Evolutionary conservation across 2,888 invertebrate genomes (phyloP).

Genomic region (Subacronicta megacephala): DNA sequence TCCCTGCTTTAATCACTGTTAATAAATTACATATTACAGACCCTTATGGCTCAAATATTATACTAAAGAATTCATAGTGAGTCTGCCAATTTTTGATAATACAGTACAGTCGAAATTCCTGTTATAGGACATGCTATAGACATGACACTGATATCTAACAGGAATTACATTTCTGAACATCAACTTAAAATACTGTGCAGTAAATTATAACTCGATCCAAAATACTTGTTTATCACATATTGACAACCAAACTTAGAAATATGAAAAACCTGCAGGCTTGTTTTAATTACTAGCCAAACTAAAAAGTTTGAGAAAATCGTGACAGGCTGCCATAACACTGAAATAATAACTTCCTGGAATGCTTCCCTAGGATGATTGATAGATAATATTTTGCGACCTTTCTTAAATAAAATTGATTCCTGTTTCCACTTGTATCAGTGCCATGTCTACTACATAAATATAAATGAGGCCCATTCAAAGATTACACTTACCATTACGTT

Average conservation of each 20-base stretch:
- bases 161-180: conserved; percentile 4
- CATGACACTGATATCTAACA: conserved; percentile 39
- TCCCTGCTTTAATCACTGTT: conserved; percentile 47
- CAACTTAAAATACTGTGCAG: conserved; percentile 24
- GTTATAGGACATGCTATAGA: conserved; percentile 21
- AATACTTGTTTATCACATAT: not conserved
- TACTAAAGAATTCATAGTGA: conserved; percentile 37
- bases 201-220: conserved; percentile 8
- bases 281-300: conserved; percentile 9
- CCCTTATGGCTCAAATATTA: conserved; percentile 45
- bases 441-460: conserved; percentile 27
- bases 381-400: not conserved
- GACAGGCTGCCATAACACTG: not conserved
- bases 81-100: conserved; percentile 26
- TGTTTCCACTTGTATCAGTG: conserved; percentile 22
- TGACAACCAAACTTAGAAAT: conserved; percentile 16
- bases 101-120: conserved; percentile 23
- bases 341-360: not conserved
- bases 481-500: conserved; percentile 30
- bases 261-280: conserved; percentile 12
- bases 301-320: not conserved
- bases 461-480: conserved; percentile 14
- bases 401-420: not conserved
- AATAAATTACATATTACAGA: conserved; percentile 41
- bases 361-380: not conserved